These are phyloP conservation scores for Acanthosepion lycidas DNA, from an alignment of 2,888 invertebrate genomes.

Conservation along the genomic window DNA sequence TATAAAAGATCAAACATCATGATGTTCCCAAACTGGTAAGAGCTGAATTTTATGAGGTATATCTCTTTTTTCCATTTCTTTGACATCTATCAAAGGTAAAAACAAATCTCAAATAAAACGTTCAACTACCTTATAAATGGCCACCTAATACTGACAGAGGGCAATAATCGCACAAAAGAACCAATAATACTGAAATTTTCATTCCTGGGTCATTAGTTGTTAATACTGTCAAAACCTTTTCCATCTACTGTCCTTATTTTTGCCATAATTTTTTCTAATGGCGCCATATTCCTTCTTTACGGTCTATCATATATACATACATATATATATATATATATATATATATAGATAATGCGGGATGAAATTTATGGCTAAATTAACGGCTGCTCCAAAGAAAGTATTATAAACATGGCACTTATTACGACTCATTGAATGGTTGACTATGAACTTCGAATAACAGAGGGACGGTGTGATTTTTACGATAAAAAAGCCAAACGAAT, in stretches of 20 bases:
- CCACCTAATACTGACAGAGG: neutral
- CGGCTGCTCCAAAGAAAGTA: too few relatives aligned
- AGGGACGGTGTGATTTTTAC: too few relatives aligned
- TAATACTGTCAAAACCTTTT: neutral
- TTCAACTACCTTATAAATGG: neutral
- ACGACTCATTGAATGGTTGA: too few relatives aligned
- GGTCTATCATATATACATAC: neutral
- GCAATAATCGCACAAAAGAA: neutral
- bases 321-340: constrained; percentile 1
- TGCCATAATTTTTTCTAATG: neutral
- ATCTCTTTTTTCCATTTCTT: neutral
- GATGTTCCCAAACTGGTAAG: too few relatives aligned
- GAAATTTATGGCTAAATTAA: too few relatives aligned
- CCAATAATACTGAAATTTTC: too few relatives aligned
- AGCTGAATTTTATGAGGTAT: too few relatives aligned
- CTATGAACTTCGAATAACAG: too few relatives aligned
- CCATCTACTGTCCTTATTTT: neutral
- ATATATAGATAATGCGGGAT: neutral
- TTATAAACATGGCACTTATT: too few relatives aligned
- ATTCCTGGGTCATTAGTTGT: neutral
- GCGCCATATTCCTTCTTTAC: neutral
- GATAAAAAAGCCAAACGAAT: too few relatives aligned
- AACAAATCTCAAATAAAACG: too few relatives aligned
- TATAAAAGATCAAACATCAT: too few relatives aligned
- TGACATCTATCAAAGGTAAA: neutral